Evolutionary conservation across 1,140 invertebrate genomes (phyloP).

Genomic region (Triops cancriformis): DNA sequence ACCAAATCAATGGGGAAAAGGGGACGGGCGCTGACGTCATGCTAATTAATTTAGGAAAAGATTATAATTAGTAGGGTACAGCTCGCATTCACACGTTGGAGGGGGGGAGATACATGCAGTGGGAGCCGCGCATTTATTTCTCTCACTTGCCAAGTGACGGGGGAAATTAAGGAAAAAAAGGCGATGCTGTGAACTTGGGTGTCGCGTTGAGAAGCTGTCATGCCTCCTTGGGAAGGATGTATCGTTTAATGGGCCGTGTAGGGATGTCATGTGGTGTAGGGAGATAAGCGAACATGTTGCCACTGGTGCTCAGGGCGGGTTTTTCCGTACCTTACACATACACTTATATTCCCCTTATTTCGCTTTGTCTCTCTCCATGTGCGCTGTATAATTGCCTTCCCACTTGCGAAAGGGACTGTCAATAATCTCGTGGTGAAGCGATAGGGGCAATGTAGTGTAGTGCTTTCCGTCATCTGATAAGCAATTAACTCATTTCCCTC

Average conservation of each 20-base stretch:
- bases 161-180: not conserved
- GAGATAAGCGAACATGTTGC: not conserved
- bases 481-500: too few relatives aligned
- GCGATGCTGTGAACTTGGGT: not conserved
- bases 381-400: too few relatives aligned
- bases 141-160: not conserved
- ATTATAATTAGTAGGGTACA: not conserved
- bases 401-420: too few relatives aligned
- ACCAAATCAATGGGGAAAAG: not conserved
- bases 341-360: not conserved
- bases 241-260: constrained; percentile 1
- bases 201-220: not conserved
- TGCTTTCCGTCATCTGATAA: too few relatives aligned
- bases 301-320: not conserved
- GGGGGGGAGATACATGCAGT: too few relatives aligned
- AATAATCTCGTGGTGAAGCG: too few relatives aligned
- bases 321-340: not conserved
- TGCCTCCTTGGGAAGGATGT: not conserved
- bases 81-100: not conserved
- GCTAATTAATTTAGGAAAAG: not conserved
- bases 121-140: not conserved
- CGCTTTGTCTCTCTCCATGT: not conserved
- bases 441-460: too few relatives aligned
- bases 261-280: not conserved
- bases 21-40: not conserved